A percentile compares a stretch with the other conserved stretches of the same genome.
Conservation (phyloP, 2,113 vertebrate species). For the Clarias macrocephalus region DNA sequence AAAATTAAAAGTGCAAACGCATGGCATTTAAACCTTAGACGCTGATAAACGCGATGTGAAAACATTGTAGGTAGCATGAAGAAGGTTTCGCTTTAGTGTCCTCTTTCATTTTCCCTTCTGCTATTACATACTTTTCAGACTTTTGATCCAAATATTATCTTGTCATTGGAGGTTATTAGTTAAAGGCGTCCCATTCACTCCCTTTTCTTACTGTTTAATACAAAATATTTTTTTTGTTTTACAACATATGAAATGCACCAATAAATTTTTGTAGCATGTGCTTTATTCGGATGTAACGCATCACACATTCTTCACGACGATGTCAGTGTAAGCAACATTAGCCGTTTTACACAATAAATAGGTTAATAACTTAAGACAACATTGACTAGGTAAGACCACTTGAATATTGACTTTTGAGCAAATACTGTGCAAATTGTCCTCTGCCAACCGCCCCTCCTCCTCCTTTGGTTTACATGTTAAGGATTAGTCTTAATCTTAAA, state of each 20-base stretch:
- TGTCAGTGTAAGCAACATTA: slow-evolving; percentile 31
- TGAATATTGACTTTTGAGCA: slow-evolving; percentile 37
- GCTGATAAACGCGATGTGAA: background rate
- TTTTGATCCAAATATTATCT: background rate
- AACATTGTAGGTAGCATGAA: background rate
- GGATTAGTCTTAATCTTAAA: background rate
- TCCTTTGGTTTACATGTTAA: slow-evolving; percentile 3
- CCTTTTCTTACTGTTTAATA: background rate
- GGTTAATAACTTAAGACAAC: slow-evolving; percentile 47
- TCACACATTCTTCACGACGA: slow-evolving; percentile 42
- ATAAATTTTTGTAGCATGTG: background rate
- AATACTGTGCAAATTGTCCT: slow-evolving; percentile 30
- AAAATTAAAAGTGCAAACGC: background rate
- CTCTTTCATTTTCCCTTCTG: background rate
- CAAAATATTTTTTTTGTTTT: background rate
- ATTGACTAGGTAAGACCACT: slow-evolving; percentile 38
- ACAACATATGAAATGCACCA: background rate
- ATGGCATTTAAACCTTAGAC: background rate
- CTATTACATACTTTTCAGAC: background rate
- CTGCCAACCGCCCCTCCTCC: background rate
- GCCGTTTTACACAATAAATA: slow-evolving; percentile 42
- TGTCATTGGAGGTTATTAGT: background rate
- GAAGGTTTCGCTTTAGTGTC: background rate
- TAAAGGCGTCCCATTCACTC: background rate
- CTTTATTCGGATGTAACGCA: slow-evolving; percentile 33